These are phyloP conservation scores for Ochropleura leucogaster DNA, from an alignment of 2,888 invertebrate species.

Conservation along the genomic window DNA sequence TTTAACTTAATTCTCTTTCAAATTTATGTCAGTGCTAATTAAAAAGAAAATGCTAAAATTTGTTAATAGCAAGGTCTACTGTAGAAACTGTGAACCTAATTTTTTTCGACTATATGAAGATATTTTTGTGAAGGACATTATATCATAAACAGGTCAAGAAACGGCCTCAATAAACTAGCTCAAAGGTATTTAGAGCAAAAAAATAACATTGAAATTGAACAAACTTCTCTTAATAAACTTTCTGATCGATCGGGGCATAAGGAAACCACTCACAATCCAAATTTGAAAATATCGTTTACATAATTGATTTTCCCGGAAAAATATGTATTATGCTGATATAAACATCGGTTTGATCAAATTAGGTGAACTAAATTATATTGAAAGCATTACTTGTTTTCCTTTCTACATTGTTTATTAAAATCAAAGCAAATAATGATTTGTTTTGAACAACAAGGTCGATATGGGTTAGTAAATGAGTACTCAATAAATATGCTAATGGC, in stretches of 20 bases:
- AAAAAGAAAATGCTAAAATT: too few relatives aligned
- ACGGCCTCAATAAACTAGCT: background rate
- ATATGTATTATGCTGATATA: slow-evolving; percentile 13
- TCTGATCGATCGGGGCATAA: background rate
- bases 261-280: background rate
- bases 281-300: slow-evolving; percentile 23
- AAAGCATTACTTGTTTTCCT: background rate
- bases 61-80: too few relatives aligned
- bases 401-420: background rate
- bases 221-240: background rate
- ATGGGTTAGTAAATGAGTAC: too few relatives aligned
- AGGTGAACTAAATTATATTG: background rate
- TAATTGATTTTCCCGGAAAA: slow-evolving; percentile 16
- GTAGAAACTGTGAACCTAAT: background rate
- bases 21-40: too few relatives aligned
- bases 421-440: too few relatives aligned
- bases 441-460: too few relatives aligned
- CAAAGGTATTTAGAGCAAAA: background rate
- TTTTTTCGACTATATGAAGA: background rate
- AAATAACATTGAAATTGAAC: background rate
- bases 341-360: slow-evolving; percentile 22
- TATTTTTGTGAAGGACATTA: background rate
- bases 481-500: too few relatives aligned
- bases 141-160: background rate
- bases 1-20: background rate